Conservation (phyloP, 1,140 invertebrate genomes). For the Limonius californicus region DNA sequence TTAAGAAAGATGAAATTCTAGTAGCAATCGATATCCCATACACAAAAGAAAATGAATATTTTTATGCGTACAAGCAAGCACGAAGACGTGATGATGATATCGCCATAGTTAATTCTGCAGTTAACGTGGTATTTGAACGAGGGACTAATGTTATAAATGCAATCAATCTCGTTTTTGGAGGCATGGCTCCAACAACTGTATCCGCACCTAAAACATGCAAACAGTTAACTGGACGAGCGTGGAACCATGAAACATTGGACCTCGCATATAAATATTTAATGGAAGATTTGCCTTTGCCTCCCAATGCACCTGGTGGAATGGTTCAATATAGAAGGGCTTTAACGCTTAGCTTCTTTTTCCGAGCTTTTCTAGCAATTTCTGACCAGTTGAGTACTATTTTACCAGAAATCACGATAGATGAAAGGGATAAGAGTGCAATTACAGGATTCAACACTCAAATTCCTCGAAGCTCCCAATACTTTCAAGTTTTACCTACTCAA, state of each 20-base stretch:
- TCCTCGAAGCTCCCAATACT: constrained; percentile 76
- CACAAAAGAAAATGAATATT: constrained; percentile 66
- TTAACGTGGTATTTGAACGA: constrained; percentile 62
- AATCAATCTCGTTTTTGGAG: constrained; percentile 74
- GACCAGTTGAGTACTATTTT: constrained; percentile 45
- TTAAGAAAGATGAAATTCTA: constrained; percentile 75
- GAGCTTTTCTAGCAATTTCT: constrained; percentile 74
- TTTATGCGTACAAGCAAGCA: constrained; percentile 90
- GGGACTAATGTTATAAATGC: constrained; percentile 58
- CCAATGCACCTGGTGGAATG: constrained; percentile 87
- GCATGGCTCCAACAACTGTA: constrained; percentile 86
- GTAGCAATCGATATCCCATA: constrained; percentile 65
- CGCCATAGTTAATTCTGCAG: constrained; percentile 86
- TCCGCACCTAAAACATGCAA: constrained; percentile 67
- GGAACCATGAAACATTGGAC: constrained; percentile 70
- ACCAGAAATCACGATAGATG: constrained; percentile 45
- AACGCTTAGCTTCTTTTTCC: constrained; percentile 85
- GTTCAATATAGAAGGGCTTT: constrained; percentile 77
- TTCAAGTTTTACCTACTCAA: constrained; percentile 43
- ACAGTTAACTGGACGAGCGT: constrained; percentile 60
- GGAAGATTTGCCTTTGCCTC: constrained; percentile 71
- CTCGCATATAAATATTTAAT: constrained; percentile 59
- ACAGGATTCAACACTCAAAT: constrained; percentile 59
- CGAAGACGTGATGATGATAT: constrained; percentile 91
- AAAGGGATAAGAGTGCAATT: constrained; percentile 52